Evolutionary conservation across 1,140 invertebrate genomes (phyloP), one percentile per base, ranked within the genome.

Genomic region (Drosophila saltans): DNA sequence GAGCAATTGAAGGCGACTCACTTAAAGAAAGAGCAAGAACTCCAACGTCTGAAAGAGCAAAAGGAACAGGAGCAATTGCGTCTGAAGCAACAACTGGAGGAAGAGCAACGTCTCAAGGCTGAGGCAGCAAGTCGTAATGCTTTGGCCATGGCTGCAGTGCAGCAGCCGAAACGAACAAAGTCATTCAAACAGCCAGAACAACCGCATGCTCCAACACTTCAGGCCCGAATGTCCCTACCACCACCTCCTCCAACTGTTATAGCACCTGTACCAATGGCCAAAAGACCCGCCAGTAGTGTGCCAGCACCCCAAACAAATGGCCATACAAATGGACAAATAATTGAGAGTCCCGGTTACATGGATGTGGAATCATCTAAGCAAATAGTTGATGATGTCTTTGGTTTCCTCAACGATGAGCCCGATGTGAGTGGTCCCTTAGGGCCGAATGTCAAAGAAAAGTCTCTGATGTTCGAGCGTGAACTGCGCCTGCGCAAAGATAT

Each of bases 301-400:
- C 60, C 62, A 1, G n/a, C 59, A 10, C 56, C 10, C 1, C n/a
- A 40, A 7, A 41, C 60, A 3, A 64, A 72, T 39, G 56, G 73
- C 21, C 21, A 30, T 10, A 30, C 24, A 16, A 61, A 41, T 16
- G 59, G 11, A 0, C 2, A 57, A 11, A 72, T 77, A 16, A 33
- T 65, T 21, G 67, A 73, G 11, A 86, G 66, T 0, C 76, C 84
- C 2, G 76, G 72, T 6, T 80, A 69, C 45, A 85, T 85, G 7
- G 89, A 91, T 62, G 94, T 92, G 92, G 94, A 83, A 92, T 95
- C 57, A 71, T 93, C 88, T 92, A 94, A 92, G 93, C 94, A 64
- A 48, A 91, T 91, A 52, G 90, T 91, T 5, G 90, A 91, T 30
- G 90, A 91, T 66, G 88, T 90, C 2, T 95, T 95, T 81, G 93